Conservation (phyloP, 2,113 vertebrate genomes). For the Mormoops blainvillei region DNA sequence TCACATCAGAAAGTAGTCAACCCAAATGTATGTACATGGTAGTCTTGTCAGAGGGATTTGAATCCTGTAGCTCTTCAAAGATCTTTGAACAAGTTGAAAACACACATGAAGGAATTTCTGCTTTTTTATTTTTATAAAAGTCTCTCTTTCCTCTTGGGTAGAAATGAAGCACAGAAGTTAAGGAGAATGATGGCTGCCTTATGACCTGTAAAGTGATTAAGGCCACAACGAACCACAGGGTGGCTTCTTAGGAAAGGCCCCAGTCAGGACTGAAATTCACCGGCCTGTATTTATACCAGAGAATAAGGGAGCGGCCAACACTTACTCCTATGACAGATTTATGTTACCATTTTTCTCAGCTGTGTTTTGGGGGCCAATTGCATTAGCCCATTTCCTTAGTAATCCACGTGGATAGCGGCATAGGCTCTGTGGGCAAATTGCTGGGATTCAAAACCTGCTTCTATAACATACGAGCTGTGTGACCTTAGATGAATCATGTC, state of each 20-base stretch:
- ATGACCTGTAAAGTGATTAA: neutral
- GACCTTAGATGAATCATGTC: conserved; percentile 1
- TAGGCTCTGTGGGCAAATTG: neutral
- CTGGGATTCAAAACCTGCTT: neutral
- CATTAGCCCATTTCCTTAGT: neutral
- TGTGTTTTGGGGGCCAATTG: conserved; percentile 3
- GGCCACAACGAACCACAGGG: neutral
- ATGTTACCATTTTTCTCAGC: neutral
- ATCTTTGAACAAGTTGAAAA: neutral
- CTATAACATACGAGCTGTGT: neutral
- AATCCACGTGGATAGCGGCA: neutral
- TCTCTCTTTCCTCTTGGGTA: neutral
- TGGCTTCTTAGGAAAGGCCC: neutral
- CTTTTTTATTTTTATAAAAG: neutral
- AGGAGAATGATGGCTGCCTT: neutral
- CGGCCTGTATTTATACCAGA: neutral
- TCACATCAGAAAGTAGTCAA: neutral
- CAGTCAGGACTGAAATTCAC: neutral
- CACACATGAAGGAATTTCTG: neutral
- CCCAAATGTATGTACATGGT: neutral
- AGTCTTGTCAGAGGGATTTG: neutral
- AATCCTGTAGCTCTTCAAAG: neutral
- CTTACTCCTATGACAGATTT: neutral
- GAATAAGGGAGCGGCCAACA: neutral
- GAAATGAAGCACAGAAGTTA: neutral